phyloP scores from a whole-genome alignment of 2,888 invertebrate genomes.

The Stictocephala bisonia region DNA sequence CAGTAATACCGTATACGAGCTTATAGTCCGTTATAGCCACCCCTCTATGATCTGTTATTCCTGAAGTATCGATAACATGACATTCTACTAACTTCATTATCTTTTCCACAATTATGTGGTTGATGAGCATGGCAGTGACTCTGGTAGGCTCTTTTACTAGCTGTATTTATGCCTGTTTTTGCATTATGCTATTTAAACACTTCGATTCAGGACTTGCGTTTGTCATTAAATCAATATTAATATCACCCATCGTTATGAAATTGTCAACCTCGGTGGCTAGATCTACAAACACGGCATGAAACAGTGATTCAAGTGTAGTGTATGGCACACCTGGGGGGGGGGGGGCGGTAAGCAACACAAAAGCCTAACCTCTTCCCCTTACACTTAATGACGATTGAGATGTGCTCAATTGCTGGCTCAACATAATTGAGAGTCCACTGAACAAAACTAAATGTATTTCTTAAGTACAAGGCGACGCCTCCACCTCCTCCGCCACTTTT shows the following conservation, averaged over 20 bases:
- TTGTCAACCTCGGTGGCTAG: neutral
- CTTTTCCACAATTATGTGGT: neutral
- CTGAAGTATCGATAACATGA: neutral
- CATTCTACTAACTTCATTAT: neutral
- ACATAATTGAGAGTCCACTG: neutral
- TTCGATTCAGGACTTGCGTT: neutral
- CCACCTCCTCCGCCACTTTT: neutral
- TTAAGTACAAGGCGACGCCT: neutral
- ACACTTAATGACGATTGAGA: neutral
- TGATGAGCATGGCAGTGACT: neutral
- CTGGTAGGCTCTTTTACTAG: constrained; percentile 11
- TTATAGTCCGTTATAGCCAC: constrained; percentile 4
- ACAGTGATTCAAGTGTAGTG: neutral
- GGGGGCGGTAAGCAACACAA: neutral
- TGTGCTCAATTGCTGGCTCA: neutral
- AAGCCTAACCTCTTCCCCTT: neutral
- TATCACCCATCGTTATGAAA: neutral
- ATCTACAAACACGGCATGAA: neutral
- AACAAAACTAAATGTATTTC: neutral
- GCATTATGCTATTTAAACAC: neutral
- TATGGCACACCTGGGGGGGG: neutral
- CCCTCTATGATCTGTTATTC: neutral
- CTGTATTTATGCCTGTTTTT: neutral
- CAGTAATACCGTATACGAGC: neutral
- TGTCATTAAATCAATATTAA: neutral